phyloP scores from a whole-genome alignment of 37 sponge, comb jelly and placozoan genomes.

The Bolinopsis microptera region DNA sequence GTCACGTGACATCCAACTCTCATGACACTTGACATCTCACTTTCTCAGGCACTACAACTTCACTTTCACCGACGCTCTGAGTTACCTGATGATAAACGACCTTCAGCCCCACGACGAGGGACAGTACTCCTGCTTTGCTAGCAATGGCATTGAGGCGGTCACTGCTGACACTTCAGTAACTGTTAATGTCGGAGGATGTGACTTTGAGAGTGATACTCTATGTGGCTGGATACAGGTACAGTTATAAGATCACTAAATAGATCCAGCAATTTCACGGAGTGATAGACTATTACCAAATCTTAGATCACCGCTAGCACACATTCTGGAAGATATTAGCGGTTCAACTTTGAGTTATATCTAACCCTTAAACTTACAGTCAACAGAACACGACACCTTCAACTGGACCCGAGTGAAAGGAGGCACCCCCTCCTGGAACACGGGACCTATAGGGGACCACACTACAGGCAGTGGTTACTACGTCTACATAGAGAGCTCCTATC shows the following conservation, averaged over 20 bases:
- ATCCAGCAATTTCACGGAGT: no score
- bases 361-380: not conserved
- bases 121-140: constrained; percentile 27
- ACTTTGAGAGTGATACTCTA: not conserved
- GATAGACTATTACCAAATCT: no score
- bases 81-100: not conserved
- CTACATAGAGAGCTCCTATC: constrained; percentile 65
- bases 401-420: constrained; percentile 54
- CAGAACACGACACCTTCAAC: constrained; percentile 43
- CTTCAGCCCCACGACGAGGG: constrained; percentile 64
- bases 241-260: no score
- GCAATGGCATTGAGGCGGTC: constrained; percentile 55
- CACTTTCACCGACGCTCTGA: constrained; percentile 41
- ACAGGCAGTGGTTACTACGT: constrained; percentile 62
- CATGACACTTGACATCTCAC: not conserved
- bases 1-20: no score
- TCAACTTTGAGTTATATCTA: no score
- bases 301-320: no score
- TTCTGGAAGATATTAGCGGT: no score
- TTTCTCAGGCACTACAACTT: constrained; percentile 42
- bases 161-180: constrained; percentile 21
- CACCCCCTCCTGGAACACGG: constrained; percentile 48
- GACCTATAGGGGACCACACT: constrained; percentile 59
- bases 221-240: constrained; percentile 62
- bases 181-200: constrained; percentile 46